phyloP scores from a whole-genome alignment of 2,797 vertebrate genomes.

The Scleropages formosus region DNA sequence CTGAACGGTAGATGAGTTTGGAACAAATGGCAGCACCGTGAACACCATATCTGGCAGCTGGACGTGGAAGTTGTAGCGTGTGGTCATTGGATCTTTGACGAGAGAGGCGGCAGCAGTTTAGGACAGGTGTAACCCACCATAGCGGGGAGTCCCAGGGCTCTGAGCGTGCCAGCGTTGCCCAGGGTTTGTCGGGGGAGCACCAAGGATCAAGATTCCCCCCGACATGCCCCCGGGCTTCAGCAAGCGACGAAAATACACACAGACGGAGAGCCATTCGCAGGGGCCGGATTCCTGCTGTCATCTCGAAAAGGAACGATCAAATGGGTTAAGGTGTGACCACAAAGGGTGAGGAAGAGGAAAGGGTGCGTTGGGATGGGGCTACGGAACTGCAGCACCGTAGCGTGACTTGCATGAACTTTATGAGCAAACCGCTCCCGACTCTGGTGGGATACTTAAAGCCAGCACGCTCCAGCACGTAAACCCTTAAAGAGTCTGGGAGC shows the following conservation, averaged over 20 bases:
- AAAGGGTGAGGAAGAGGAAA: no score
- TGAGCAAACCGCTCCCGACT: neutral
- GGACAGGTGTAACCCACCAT: conserved; percentile 9
- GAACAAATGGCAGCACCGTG: conserved; percentile 39
- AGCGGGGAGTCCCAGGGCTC: conserved; percentile 22
- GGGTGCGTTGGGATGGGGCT: no score
- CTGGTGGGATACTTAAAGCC: no score
- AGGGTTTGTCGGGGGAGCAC: conserved; percentile 48
- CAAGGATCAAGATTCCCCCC: conserved; percentile 28
- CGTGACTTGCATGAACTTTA: neutral
- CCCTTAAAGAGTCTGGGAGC: no score
- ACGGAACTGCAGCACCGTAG: no score
- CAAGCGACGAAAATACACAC: conserved; percentile 44
- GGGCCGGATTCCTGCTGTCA: conserved; percentile 9
- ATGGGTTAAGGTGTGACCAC: conserved; percentile 26
- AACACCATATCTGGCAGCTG: no score
- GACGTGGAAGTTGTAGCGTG: no score
- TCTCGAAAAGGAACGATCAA: neutral
- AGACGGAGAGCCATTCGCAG: conserved; percentile 19
- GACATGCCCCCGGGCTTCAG: no score
- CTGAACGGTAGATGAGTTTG: conserved; percentile 29
- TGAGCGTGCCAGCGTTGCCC: conserved; percentile 31
- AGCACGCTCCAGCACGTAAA: no score
- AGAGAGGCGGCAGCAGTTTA: no score
- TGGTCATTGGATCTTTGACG: conserved; percentile 13